Evolutionary conservation across 1,140 invertebrate genomes (phyloP).

Genomic region (Drosophila arizonae): DNA sequence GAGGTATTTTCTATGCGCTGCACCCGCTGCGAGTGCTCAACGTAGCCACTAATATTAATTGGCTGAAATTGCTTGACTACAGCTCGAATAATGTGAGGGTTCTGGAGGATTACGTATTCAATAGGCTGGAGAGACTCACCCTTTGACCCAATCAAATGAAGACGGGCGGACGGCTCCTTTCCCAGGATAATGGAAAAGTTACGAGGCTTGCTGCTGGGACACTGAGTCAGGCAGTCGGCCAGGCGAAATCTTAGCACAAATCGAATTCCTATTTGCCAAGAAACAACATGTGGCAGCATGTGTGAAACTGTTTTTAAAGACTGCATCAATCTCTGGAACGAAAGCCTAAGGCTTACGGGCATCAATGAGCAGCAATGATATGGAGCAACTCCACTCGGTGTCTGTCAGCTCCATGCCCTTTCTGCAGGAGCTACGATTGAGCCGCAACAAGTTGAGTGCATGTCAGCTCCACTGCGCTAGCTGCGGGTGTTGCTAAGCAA

Average conservation of each 20-base stretch:
- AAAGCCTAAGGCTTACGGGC: too few species aligned
- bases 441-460: constrained; percentile 60
- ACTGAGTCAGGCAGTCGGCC: constrained; percentile 26
- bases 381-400: constrained; percentile 61
- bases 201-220: background rate
- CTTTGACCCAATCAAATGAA: constrained; percentile 40
- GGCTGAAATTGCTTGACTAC: constrained; percentile 32
- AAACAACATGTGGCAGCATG: constrained; percentile 2
- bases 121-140: constrained; percentile 48
- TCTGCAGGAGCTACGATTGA: constrained; percentile 56
- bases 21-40: constrained; percentile 52
- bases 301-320: constrained; percentile 34
- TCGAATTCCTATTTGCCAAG: constrained; percentile 54
- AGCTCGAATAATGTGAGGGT: constrained; percentile 66
- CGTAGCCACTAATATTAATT: constrained; percentile 61
- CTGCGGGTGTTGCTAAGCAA: constrained; percentile 51
- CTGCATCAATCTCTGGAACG: too few species aligned
- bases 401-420: constrained; percentile 58
- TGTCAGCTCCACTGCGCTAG: constrained; percentile 63
- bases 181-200: too few species aligned
- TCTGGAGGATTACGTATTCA: constrained; percentile 20
- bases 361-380: constrained; percentile 62
- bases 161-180: background rate
- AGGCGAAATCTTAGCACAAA: constrained; percentile 49
- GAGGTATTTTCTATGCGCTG: constrained; percentile 53